These are phyloP conservation scores for Paratrypauchen microcephalus DNA, from an alignment of 2,797 vertebrate species.

Conservation along the genomic window DNA sequence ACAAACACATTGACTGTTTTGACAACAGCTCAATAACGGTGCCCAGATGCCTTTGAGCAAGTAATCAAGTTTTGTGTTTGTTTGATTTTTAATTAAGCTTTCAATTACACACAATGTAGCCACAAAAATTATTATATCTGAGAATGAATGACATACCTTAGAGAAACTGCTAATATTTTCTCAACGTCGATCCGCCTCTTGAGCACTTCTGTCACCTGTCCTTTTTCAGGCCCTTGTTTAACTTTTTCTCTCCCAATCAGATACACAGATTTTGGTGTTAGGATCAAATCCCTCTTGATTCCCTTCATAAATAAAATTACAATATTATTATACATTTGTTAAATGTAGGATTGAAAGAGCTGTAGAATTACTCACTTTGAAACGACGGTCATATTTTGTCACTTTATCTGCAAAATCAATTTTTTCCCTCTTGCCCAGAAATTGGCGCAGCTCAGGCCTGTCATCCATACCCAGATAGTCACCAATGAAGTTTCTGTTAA, in stretches of 20 bases:
- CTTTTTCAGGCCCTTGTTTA: constrained; percentile 94
- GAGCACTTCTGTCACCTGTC: constrained; percentile 91
- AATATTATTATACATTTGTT: background rate
- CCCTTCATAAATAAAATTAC: constrained; percentile 68
- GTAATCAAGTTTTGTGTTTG: background rate
- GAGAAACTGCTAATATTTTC: constrained; percentile 87
- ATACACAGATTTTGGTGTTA: constrained; percentile 92
- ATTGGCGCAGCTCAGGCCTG: constrained; percentile 91
- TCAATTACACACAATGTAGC: background rate
- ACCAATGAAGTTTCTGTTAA: constrained; percentile 97
- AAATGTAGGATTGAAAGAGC: background rate
- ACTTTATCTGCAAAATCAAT: constrained; percentile 95
- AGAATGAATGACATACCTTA: constrained; percentile 80
- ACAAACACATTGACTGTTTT: constrained; percentile 21
- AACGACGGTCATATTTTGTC: constrained; percentile 92
- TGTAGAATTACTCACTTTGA: constrained; percentile 81
- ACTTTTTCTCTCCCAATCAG: constrained; percentile 94
- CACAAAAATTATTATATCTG: background rate
- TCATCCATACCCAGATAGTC: constrained; percentile 98
- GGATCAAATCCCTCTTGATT: constrained; percentile 92
- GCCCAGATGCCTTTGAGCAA: background rate
- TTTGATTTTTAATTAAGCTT: too few relatives aligned
- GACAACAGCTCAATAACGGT: constrained; percentile 30
- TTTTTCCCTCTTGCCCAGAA: constrained; percentile 94
- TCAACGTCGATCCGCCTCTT: constrained; percentile 92